Evolutionary conservation across 2,888 invertebrate species (phyloP).

Genomic region (Chrysolina oricalcia): DNA sequence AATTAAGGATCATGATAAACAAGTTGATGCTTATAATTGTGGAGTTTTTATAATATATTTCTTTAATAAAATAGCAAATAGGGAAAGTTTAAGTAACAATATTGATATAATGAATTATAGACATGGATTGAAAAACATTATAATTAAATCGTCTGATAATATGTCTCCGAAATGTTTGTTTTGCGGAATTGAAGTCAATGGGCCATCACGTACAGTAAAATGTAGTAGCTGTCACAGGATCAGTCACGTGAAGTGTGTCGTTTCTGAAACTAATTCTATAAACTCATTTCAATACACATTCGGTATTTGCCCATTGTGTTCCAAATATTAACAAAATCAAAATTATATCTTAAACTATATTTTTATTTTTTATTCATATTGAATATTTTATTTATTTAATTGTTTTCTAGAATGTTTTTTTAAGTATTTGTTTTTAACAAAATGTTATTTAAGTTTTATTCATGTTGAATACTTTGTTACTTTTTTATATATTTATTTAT

Average conservation of each 20-base stretch:
- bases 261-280: background rate
- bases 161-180: constrained; percentile 22
- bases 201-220: background rate
- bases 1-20: constrained; percentile 21
- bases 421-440: background rate
- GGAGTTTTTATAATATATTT: constrained; percentile 29
- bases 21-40: constrained; percentile 17
- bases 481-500: background rate
- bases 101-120: constrained; percentile 26
- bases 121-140: constrained; percentile 4
- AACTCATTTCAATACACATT: background rate
- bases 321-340: background rate
- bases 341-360: background rate
- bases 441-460: background rate
- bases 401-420: background rate
- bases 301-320: background rate
- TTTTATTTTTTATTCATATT: background rate
- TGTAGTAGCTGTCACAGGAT: constrained; percentile 20
- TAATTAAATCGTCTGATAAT: constrained; percentile 18
- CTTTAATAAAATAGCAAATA: constrained; percentile 19
- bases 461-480: background rate
- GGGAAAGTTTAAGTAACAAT: constrained; percentile 7
- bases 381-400: background rate
- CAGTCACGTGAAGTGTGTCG: constrained; percentile 26
- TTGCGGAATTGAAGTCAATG: constrained; percentile 5